A percentile compares a stretch with the other conserved stretches of the same genome.
Conservation (phyloP, 2,888 invertebrate genomes). For the Sarcophaga carnaria region DNA sequence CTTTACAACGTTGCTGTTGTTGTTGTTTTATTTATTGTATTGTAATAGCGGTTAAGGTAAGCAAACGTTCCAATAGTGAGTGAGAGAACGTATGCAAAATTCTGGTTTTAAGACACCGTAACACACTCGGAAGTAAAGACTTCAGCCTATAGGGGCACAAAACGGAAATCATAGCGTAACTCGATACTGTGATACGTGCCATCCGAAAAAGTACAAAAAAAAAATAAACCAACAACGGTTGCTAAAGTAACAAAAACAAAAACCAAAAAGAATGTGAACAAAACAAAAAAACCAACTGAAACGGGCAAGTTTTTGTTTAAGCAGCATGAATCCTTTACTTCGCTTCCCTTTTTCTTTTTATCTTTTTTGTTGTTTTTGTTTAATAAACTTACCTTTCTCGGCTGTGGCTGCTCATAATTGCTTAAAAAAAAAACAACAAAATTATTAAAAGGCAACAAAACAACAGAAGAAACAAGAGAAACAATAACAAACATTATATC, state of each 20-base stretch:
- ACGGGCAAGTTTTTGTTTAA: slow-evolving; percentile 46
- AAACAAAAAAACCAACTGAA: neutral
- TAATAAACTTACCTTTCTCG: slow-evolving; percentile 38
- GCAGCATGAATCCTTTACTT: slow-evolving; percentile 62
- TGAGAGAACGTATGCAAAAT: slow-evolving; percentile 37
- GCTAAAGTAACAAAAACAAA: slow-evolving; percentile 49
- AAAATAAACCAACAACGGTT: slow-evolving; percentile 25
- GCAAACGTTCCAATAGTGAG: slow-evolving; percentile 51
- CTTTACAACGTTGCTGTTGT: neutral
- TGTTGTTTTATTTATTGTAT: slow-evolving; percentile 16
- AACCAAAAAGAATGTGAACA: slow-evolving; percentile 16
- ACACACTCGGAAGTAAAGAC: slow-evolving; percentile 59
- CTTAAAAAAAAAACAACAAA: slow-evolving; percentile 45
- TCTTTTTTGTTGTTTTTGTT: neutral
- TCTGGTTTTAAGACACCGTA: neutral
- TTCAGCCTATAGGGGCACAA: slow-evolving; percentile 65
- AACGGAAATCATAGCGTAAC: slow-evolving; percentile 79
- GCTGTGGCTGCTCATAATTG: slow-evolving; percentile 66
- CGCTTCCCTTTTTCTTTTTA: slow-evolving; percentile 13
- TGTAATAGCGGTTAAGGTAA: slow-evolving; percentile 52
- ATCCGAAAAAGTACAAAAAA: slow-evolving; percentile 38
- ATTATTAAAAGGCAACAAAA: slow-evolving; percentile 14
- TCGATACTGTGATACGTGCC: slow-evolving; percentile 82
- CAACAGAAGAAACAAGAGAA: slow-evolving; percentile 5
- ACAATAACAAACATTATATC: slow-evolving; percentile 21